phyloP scores from a whole-genome alignment of 1,140 invertebrate genomes.

The Lepidostoma basale region DNA sequence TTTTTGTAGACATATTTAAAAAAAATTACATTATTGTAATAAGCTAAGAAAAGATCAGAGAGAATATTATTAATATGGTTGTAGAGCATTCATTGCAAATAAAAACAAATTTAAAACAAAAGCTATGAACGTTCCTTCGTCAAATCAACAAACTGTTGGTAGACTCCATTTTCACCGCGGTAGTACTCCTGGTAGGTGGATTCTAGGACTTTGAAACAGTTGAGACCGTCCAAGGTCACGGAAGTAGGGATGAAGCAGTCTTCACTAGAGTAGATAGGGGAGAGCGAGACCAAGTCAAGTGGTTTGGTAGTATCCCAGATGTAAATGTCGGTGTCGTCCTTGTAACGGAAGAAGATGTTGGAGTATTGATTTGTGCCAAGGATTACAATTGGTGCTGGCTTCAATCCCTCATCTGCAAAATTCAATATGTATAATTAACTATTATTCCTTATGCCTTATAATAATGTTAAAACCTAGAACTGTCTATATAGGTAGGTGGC shows the following conservation, averaged over 20 bases:
- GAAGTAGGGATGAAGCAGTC: conserved; percentile 34
- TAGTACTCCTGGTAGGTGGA: conserved; percentile 37
- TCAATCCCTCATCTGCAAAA: conserved; percentile 34
- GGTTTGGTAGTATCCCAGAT: conserved; percentile 28
- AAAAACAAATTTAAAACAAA: too few species aligned
- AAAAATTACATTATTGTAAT: too few species aligned
- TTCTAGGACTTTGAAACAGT: conserved; percentile 35
- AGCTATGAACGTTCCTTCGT: background rate
- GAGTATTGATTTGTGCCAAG: conserved; percentile 24
- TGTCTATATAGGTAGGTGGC: too few species aligned
- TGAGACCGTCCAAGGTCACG: conserved; percentile 19
- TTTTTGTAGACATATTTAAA: too few species aligned
- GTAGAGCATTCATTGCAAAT: too few species aligned
- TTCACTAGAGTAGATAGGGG: conserved; percentile 32
- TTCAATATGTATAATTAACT: too few species aligned
- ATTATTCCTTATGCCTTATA: background rate
- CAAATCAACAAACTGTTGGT: conserved; percentile 28
- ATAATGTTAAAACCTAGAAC: too few species aligned
- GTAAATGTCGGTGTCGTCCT: conserved; percentile 27
- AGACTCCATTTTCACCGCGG: conserved; percentile 10
- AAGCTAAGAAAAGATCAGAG: too few species aligned
- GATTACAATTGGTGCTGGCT: conserved; percentile 31
- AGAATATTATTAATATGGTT: too few species aligned
- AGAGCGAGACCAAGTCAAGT: conserved; percentile 18
- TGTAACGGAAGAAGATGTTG: conserved; percentile 32